phyloP scores from a whole-genome alignment of 1,140 invertebrate genomes.

The Ganaspis sp. region DNA sequence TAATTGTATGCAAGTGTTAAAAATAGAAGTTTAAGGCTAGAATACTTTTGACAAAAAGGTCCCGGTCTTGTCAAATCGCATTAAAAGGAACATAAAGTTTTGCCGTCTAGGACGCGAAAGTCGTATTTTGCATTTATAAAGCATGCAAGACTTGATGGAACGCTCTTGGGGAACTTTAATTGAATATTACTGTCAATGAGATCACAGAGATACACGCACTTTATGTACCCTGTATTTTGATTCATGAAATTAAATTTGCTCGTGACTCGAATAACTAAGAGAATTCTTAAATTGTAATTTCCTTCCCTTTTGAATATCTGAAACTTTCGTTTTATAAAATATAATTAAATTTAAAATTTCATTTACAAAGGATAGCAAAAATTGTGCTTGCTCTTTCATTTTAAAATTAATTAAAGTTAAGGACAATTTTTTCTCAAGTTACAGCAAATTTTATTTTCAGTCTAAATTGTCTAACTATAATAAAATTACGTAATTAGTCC shows the following conservation, averaged over 20 bases:
- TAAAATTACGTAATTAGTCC: too few relatives aligned
- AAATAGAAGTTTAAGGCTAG: too few relatives aligned
- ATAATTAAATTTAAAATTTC: background rate
- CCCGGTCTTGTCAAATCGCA: background rate
- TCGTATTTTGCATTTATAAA: conserved; percentile 28
- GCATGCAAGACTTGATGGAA: background rate
- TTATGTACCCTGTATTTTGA: conserved; percentile 6
- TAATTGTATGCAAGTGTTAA: too few relatives aligned
- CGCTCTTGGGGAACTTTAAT: background rate
- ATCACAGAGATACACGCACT: conserved; percentile 2
- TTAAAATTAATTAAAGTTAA: background rate
- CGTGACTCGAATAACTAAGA: background rate
- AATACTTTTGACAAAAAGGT: too few relatives aligned
- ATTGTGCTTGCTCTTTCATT: background rate
- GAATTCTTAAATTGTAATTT: conserved; percentile 14
- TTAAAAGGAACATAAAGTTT: conserved; percentile 12
- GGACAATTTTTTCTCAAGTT: background rate
- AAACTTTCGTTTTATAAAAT: background rate
- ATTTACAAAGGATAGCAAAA: background rate
- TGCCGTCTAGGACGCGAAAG: background rate
- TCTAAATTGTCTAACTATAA: too few relatives aligned
- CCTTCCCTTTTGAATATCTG: background rate
- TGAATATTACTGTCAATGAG: conserved; percentile 17
- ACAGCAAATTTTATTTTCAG: too few relatives aligned
- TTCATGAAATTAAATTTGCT: conserved; percentile 20